A percentile compares a stretch with the other conserved stretches of the same genome.
phyloP scores from a whole-genome alignment of 2,113 vertebrate species.

The Eurypyga helias region DNA sequence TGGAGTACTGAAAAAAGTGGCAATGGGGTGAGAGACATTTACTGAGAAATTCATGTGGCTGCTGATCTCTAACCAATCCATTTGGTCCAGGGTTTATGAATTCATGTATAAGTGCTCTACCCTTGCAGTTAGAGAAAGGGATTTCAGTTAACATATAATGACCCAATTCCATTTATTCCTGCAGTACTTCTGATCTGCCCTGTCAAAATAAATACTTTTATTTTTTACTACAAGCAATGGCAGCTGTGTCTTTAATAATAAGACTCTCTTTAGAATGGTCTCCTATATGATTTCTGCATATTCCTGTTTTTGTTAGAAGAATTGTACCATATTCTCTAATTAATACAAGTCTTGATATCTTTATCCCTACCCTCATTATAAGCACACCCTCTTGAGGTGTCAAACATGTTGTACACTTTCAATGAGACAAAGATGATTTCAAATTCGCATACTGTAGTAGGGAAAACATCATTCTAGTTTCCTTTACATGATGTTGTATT shows the following conservation, averaged over 20 bases:
- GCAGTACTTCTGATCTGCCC: neutral
- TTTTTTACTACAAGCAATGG: conserved; percentile 5
- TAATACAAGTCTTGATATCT: conserved; percentile 17
- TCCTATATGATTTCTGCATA: neutral
- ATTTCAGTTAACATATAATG: conserved; percentile 40
- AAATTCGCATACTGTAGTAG: neutral
- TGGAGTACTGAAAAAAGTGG: conserved; percentile 80
- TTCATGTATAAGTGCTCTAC: conserved; percentile 54
- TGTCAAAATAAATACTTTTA: conserved; percentile 29
- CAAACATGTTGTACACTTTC: neutral
- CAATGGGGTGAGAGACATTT: conserved; percentile 83
- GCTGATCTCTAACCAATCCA: conserved; percentile 74
- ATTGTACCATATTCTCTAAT: conserved; percentile 9
- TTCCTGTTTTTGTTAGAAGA: neutral
- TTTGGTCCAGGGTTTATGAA: conserved; percentile 69
- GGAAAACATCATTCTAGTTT: neutral
- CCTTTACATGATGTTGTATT: neutral
- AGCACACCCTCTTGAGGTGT: conserved; percentile 25
- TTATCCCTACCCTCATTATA: conserved; percentile 39
- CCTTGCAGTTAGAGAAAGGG: neutral
- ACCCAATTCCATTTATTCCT: conserved; percentile 41
- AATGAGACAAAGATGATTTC: conserved; percentile 33
- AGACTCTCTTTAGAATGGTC: neutral
- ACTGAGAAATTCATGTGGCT: conserved; percentile 74
- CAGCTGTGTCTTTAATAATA: neutral